These are phyloP conservation scores for Aurelia coerulea DNA, from an alignment of 30 jellyfish, hydroid and myxozoan species.

Conservation along the genomic window DNA sequence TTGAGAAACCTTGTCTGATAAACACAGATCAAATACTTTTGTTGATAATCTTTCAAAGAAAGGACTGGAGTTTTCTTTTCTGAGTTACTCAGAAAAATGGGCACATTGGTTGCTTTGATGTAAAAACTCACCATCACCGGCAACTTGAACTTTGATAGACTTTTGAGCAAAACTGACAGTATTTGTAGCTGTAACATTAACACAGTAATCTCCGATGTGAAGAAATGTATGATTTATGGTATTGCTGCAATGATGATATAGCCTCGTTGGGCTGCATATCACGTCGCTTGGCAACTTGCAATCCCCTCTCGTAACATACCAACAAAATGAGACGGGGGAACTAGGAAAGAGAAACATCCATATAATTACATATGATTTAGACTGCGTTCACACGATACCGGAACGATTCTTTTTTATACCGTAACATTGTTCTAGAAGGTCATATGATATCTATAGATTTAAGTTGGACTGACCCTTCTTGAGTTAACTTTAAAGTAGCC, in stretches of 20 bases:
- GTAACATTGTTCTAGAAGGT: no score
- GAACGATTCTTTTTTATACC: no score
- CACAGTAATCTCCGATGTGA: constrained; percentile 65
- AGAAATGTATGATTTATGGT: constrained; percentile 63
- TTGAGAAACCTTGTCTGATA: no score
- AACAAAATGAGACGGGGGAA: constrained; percentile 78
- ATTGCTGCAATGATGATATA: constrained; percentile 51
- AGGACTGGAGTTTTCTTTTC: no score
- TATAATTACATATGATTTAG: no score
- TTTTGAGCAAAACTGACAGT: constrained; percentile 79
- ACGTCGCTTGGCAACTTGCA: constrained; percentile 72
- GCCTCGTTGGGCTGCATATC: constrained; percentile 81
- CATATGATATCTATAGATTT: no score
- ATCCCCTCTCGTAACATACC: constrained; percentile 73
- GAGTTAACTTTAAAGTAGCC: no score
- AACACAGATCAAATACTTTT: no score
- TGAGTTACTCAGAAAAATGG: no score
- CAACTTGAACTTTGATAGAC: constrained; percentile 39
- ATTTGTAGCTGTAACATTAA: constrained; percentile 64
- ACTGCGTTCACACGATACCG: no score
- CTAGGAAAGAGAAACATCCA: constrained; percentile 12
- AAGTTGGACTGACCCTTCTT: no score
- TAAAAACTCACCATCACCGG: constrained; percentile 43
- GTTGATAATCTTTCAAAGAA: no score
- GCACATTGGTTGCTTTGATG: neutral